Evolutionary conservation across 35 echinoderm and acorn worm genomes (phyloP).

Genomic region (Ophiothrix spiculata): DNA sequence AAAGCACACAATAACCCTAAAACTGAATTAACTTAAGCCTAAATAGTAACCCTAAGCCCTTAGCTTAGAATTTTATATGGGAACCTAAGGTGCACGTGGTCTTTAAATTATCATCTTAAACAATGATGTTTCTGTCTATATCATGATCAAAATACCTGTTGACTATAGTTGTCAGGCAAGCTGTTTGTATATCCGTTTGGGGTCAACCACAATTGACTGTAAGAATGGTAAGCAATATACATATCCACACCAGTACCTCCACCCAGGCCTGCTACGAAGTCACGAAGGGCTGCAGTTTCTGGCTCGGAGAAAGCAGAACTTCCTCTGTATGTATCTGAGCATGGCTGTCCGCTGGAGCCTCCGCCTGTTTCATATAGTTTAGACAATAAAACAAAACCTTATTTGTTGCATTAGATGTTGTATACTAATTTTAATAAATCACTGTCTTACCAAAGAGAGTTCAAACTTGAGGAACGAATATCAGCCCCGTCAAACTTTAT

Average conservation of each 20-base stretch:
- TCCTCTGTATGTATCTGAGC: slow-evolving; percentile 17
- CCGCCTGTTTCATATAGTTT: neutral
- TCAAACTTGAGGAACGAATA: neutral
- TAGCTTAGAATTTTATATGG: no score
- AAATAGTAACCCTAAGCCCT: no score
- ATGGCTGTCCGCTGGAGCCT: neutral
- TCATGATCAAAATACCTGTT: no score
- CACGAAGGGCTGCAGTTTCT: neutral
- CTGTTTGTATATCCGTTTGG: slow-evolving; percentile 31
- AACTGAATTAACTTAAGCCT: no score
- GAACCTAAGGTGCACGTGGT: no score
- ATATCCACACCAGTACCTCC: neutral
- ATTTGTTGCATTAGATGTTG: neutral
- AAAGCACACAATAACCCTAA: no score
- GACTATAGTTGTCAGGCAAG: slow-evolving; percentile 1
- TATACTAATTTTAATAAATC: neutral
- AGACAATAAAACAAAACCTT: neutral
- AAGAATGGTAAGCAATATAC: slow-evolving; percentile 63
- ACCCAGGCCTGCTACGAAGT: neutral
- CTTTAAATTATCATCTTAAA: no score
- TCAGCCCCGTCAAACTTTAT: neutral
- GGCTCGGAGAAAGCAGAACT: slow-evolving; percentile 30
- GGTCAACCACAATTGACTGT: slow-evolving; percentile 54
- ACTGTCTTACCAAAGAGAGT: neutral
- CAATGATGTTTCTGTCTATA: no score